These are phyloP conservation scores for Polydrusus tereticollis DNA, from an alignment of 2,888 invertebrate species.

Conservation along the genomic window DNA sequence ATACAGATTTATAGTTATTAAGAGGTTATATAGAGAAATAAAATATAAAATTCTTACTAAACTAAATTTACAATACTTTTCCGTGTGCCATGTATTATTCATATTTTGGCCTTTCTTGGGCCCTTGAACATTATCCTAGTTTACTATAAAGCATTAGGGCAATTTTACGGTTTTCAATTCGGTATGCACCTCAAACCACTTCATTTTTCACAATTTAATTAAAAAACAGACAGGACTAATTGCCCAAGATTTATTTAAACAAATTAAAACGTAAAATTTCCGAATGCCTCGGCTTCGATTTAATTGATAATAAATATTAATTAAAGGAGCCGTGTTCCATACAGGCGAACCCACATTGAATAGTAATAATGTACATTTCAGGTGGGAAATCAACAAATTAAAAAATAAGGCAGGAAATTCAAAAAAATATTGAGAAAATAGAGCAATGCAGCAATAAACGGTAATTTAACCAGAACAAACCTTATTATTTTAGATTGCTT, in stretches of 20 bases:
- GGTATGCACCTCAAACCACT: neutral
- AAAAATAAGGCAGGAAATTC: conserved; percentile 27
- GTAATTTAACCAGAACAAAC: too few relatives aligned
- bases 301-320: conserved; percentile 47
- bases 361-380: conserved; percentile 31
- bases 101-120: too few relatives aligned
- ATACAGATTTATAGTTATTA: too few relatives aligned
- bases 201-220: conserved; percentile 23
- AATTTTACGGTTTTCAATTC: conserved; percentile 3
- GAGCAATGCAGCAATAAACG: neutral
- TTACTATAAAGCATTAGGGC: too few relatives aligned
- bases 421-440: neutral
- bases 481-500: too few relatives aligned
- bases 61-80: too few relatives aligned
- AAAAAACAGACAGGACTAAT: conserved; percentile 28
- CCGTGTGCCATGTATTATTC: too few relatives aligned
- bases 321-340: conserved; percentile 34
- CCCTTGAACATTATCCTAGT: too few relatives aligned
- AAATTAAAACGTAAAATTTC: conserved; percentile 34
- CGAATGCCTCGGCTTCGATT: conserved; percentile 23
- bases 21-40: too few relatives aligned
- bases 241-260: conserved; percentile 38
- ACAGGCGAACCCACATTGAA: conserved; percentile 34
- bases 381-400: conserved; percentile 36
- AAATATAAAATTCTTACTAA: too few relatives aligned